Evolutionary conservation across 2,888 invertebrate genomes (phyloP), one percentile per base, ranked within the genome.

Genomic region (Rhodophaea formosa): DNA sequence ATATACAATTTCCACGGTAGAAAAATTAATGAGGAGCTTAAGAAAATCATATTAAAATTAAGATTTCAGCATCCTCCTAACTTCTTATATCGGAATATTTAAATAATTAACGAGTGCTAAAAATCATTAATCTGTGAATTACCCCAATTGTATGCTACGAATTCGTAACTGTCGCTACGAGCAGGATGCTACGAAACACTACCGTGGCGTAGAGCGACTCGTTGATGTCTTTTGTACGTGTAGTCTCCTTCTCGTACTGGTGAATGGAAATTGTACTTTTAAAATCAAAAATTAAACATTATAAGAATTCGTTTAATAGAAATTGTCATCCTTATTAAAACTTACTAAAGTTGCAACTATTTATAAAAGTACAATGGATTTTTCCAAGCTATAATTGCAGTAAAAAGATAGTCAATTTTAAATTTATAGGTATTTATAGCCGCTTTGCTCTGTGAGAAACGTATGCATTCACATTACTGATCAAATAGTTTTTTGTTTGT

Each of bases 201-300:
- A 16, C 51, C 17, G 35, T 17, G 35, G 1, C 51, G 51, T 51
- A 51, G 51, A 17, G 8, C 17, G 14, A 17, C 51, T 16, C 51
- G 35, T 51, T 51, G 51, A 51, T 51, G 51, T 51, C 51, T 51
- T 51, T 51, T 35, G 8, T 32, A 15, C 8, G 14, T 8, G 14
- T 10, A 1, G 8, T 23, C 5, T 23, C 23, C 23, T 23, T 23
- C 5, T 23, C 5, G 23, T 23, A 23, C 23, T 5, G 2, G 3
- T 23, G 23, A 3, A 2, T 2, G 23, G 23, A 23, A 23, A 23
- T 23, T 23, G 23, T 23, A 23, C 23, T 23, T 23, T 23, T 23
- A 3, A 2, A 23, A 23, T n/a, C 23, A 23, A 23, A 23, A 23
- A 23, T 3, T 2, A 3, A 5, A 23, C 23, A 23, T 23, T 23